Evolutionary conservation across 2,888 invertebrate species (phyloP), one percentile per base, ranked within the genome.

Genomic region (Polymixis flavicincta): DNA sequence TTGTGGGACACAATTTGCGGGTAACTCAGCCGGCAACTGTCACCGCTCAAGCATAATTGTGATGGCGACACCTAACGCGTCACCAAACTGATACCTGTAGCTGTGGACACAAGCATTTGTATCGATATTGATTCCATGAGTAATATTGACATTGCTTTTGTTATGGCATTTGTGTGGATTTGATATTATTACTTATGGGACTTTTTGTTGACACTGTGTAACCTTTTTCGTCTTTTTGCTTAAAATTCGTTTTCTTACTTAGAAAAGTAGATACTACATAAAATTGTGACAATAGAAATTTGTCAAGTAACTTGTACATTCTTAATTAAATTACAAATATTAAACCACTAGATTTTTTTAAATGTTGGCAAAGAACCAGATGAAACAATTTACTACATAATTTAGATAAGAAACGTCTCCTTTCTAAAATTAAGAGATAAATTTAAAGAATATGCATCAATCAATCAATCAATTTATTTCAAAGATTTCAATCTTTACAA

Each of bases 11-110:
- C 19, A 37, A 65, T 70, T 25, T 25, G 42, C 19, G 45, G 60
- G 59, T 57, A 28, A 82, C n/a, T 67, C 55, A 71, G 37, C 42
- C 28, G 50, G 28, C 13, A 37, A 80, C 65, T 65, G 65, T 76
- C 82, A 76, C n/a, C 67, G 55, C 67, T 76, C 80, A 63, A 32
- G 50, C 45, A 64, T 71, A 60, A 76, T 81, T 80, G 68, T 80
- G 71, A 76, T 57, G 59, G 14, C 17, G 45, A 81, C 59, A 68
- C 64, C 50, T 55, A 50, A 52, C 76, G 63, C 76, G 50, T 71
- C 71, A 71, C 19, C 50, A 61, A 32, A 28, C 50, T 59, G 57
- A 68, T 75, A 80, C 70, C 75, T 76, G 81, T 80, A 71, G 71
- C 61, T 70, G 55, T 37, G n/a, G 32, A 28, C 37, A 54, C 11